A percentile compares a stretch with the other conserved stretches of the same genome.
These are phyloP conservation scores for Eospalax fontanierii DNA, from an alignment of 2,797 vertebrate genomes.

Conservation along the genomic window DNA sequence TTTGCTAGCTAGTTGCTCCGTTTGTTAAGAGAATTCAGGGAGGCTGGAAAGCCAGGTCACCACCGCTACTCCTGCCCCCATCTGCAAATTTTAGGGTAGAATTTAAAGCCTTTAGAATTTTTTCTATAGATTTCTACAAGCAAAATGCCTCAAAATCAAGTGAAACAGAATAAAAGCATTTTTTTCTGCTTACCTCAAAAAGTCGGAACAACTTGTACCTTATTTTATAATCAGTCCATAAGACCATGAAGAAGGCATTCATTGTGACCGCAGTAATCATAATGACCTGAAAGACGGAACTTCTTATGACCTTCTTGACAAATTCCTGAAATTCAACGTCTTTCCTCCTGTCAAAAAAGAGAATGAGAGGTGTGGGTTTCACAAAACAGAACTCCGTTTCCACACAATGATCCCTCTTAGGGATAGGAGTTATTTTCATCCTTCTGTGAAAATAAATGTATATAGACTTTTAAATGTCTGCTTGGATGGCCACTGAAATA, in stretches of 20 bases:
- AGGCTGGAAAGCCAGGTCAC: background rate
- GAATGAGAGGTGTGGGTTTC: constrained; percentile 15
- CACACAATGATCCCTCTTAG: background rate
- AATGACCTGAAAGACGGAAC: constrained; percentile 57
- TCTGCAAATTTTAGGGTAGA: background rate
- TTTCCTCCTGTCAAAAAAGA: constrained; percentile 81
- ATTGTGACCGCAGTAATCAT: constrained; percentile 68
- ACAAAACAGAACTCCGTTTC: background rate
- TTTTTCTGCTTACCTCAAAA: constrained; percentile 77
- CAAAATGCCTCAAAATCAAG: constrained; percentile 48
- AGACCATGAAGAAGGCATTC: constrained; percentile 71
- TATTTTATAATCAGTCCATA: constrained; percentile 74
- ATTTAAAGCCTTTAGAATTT: constrained; percentile 25
- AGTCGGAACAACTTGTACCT: background rate
- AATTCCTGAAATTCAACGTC: constrained; percentile 69
- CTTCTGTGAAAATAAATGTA: background rate
- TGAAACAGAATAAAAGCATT: background rate
- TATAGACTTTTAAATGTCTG: background rate
- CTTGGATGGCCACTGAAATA: constrained; percentile 4
- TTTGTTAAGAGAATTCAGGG: background rate
- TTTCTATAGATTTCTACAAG: constrained; percentile 1
- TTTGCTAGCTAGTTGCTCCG: background rate
- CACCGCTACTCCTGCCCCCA: background rate
- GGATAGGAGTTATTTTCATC: background rate
- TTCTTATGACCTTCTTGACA: constrained; percentile 65